Evolutionary conservation across 2,113 vertebrate species (phyloP).

Genomic region (Phasianus colchicus): DNA sequence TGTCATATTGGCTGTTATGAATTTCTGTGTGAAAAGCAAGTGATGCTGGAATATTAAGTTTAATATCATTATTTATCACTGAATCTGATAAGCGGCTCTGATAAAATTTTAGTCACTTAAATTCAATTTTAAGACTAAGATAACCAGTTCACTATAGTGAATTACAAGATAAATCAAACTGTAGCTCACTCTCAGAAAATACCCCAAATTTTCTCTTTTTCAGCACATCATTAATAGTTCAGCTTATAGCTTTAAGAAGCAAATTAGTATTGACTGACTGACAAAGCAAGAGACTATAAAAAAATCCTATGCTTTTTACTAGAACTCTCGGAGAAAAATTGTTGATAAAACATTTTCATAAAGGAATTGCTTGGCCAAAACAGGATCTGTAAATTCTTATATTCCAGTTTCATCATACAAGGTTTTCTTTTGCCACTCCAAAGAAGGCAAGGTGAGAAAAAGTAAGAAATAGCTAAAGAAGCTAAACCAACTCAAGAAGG

Average conservation of each 20-base stretch:
- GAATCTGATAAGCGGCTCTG: slow-evolving; percentile 28
- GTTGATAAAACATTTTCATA: background rate
- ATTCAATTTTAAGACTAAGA: slow-evolving; percentile 19
- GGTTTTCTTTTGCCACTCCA: background rate
- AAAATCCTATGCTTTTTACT: background rate
- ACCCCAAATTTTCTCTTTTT: background rate
- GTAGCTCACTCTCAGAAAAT: background rate
- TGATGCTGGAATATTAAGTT: slow-evolving; percentile 28
- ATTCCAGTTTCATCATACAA: background rate
- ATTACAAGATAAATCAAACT: slow-evolving; percentile 31
- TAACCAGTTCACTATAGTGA: slow-evolving; percentile 19
- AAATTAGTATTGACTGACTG: background rate
- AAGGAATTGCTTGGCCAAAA: background rate
- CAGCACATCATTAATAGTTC: background rate
- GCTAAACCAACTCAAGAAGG: background rate
- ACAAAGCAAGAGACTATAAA: background rate
- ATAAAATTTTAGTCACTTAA: slow-evolving; percentile 40
- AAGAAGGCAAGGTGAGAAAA: background rate
- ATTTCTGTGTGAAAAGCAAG: slow-evolving; percentile 49
- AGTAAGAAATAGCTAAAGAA: background rate
- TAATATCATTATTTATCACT: slow-evolving; percentile 57
- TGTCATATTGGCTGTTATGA: background rate
- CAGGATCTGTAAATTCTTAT: background rate
- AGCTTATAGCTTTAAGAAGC: background rate
- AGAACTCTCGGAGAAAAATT: background rate